Evolutionary conservation across 53 echinoderm and acorn worm species (phyloP).

Genomic region (Echinometra lucunter): DNA sequence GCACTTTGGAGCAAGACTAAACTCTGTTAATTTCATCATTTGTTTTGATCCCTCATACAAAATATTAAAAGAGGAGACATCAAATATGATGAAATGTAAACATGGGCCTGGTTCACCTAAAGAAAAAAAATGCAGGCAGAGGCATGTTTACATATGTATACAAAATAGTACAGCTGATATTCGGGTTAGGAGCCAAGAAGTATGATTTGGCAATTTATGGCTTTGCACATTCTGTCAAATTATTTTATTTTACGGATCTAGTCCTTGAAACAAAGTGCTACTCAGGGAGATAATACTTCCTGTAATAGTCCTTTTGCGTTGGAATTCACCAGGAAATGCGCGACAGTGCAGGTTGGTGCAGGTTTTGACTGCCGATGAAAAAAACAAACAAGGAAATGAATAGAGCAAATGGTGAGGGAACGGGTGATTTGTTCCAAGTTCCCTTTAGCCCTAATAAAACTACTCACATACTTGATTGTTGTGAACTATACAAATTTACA

Average conservation of each 20-base stretch:
- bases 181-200: not conserved
- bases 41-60: too few species aligned
- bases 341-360: not conserved
- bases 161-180: not conserved
- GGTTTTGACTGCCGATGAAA: not conserved
- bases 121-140: not conserved
- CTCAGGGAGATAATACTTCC: not conserved
- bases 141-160: not conserved
- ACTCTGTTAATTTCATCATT: too few species aligned
- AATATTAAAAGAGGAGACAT: too few species aligned
- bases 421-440: not conserved
- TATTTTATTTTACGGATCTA: not conserved
- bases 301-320: not conserved
- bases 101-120: too few species aligned
- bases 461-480: not conserved
- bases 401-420: not conserved
- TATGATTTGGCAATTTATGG: not conserved
- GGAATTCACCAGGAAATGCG: constrained; percentile 19
- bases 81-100: too few species aligned
- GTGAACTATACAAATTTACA: not conserved
- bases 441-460: not conserved
- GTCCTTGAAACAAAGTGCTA: not conserved
- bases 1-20: too few species aligned
- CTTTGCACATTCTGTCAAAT: not conserved
- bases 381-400: constrained; percentile 42